Base-by-base conservation (phyloP, 2,113 vertebrate genomes). In the Ancistrus triradiatus region DNA sequence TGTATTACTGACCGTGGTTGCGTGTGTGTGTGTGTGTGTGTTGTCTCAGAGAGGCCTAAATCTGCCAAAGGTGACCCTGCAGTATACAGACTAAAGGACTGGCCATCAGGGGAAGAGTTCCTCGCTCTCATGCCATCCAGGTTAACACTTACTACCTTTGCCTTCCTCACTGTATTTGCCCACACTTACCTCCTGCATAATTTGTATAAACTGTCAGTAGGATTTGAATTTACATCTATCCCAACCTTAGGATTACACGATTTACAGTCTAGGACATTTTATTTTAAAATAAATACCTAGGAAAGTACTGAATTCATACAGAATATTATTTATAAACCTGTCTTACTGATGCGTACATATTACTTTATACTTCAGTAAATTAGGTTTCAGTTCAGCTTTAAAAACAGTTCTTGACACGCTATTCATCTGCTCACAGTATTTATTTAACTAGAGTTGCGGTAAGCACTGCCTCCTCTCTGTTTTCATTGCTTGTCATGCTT, bases 91-190 rank as follows among this genome's bases (percentile, higher is more conserved):
- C 46, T 75, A 11, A 75, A 75, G 22, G 69, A 72, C 60, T 75
- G 73, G 73, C 69, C 69, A 18, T 72, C 73, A 21, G 73, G 73
- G 11, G 73, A 75, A 52, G 73, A 75, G 64, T 72, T 72, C 25
- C 28, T 75, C 33, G 61, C 65, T 18, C 64, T 72, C 22, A 75
- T 75, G 73, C 73, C 73, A 64, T 63, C 64, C 37, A 71, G 73
- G 73, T 75, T 21, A 65, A 22, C n/a, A n/a, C n/a, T n/a, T 8
- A 8, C 9, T 22, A 2, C 15, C 28, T 19, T 7, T 31, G 3
- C 27, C 7, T 31, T 31, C 27, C 3, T 4, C 27, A 31, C 27
- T 31, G 7, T 31, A 31, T 31, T 31, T 31, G 27, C 27, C n/a
- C n/a, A n/a, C n/a, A n/a, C n/a, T n/a, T n/a, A n/a, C n/a, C n/a